These are phyloP conservation scores for Barnardius zonarius DNA, from an alignment of 2,113 vertebrate species.

Conservation along the genomic window DNA sequence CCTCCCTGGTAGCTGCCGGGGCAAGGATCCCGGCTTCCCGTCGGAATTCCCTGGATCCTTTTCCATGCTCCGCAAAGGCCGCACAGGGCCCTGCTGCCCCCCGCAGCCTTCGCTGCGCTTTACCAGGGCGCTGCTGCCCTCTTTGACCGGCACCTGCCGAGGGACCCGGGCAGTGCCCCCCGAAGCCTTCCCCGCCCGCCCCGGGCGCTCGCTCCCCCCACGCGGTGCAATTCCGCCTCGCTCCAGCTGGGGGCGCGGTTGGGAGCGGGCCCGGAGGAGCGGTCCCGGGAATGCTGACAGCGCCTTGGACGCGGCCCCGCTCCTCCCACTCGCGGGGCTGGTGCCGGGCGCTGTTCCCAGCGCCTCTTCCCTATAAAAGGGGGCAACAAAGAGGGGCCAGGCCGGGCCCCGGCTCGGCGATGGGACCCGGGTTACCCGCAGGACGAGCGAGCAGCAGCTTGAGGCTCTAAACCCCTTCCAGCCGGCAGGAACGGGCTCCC, in stretches of 20 bases:
- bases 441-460: not conserved
- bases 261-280: not conserved
- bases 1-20: too few species aligned
- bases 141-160: not conserved
- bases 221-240: not conserved
- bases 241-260: slow-evolving; percentile 22
- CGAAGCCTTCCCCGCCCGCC: not conserved
- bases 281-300: not conserved
- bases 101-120: not conserved
- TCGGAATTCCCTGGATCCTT: not conserved
- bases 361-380: slow-evolving; percentile 29
- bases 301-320: not conserved
- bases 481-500: not conserved
- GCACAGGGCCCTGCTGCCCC: too few species aligned
- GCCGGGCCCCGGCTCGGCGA: slow-evolving; percentile 7
- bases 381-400: slow-evolving; percentile 10
- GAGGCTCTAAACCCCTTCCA: not conserved
- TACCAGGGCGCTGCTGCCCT: not conserved
- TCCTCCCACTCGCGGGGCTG: not conserved
- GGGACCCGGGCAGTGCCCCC: not conserved
- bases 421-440: not conserved
- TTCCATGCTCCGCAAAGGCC: not conserved
- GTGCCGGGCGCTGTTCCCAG: not conserved
- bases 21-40: not conserved
- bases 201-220: accelerated